These are phyloP conservation scores for Drosophila phalerata DNA, from an alignment of 2,888 invertebrate genomes.

Conservation along the genomic window DNA sequence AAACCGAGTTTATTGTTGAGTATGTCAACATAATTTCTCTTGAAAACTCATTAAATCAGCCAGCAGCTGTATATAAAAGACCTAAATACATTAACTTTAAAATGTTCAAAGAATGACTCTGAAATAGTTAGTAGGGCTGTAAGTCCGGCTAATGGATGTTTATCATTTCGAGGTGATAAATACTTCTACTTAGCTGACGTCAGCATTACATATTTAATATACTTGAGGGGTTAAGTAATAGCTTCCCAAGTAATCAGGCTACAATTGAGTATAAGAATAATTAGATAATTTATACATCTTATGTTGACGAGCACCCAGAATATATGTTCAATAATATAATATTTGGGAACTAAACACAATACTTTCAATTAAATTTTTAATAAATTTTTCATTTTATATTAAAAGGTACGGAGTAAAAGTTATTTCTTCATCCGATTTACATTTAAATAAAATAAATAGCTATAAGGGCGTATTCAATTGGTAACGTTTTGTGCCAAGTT, in stretches of 20 bases:
- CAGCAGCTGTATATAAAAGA: constrained; percentile 18
- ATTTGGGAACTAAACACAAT: too few species aligned
- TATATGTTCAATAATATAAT: too few species aligned
- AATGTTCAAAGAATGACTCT: constrained; percentile 3
- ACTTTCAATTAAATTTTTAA: too few species aligned
- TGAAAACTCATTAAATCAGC: constrained; percentile 71
- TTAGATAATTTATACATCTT: too few species aligned
- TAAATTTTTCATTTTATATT: too few species aligned
- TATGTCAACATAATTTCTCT: constrained; percentile 69
- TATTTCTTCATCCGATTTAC: background rate
- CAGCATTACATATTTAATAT: constrained; percentile 8
- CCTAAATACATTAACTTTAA: constrained; percentile 27
- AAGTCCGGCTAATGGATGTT: constrained; percentile 27
- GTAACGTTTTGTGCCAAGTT: constrained; percentile 27
- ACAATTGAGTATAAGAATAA: too few species aligned
- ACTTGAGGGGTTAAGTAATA: background rate
- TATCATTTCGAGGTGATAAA: constrained; percentile 20
- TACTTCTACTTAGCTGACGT: constrained; percentile 24
- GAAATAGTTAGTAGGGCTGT: constrained; percentile 19
- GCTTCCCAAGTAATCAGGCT: too few species aligned
- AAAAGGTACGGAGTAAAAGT: too few species aligned
- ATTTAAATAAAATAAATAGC: constrained; percentile 2
- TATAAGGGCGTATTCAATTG: constrained; percentile 37
- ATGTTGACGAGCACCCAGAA: too few species aligned
- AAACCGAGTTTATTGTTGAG: constrained; percentile 70